phyloP scores from a whole-genome alignment of 2,888 invertebrate genomes.

The Phengaris arion region DNA sequence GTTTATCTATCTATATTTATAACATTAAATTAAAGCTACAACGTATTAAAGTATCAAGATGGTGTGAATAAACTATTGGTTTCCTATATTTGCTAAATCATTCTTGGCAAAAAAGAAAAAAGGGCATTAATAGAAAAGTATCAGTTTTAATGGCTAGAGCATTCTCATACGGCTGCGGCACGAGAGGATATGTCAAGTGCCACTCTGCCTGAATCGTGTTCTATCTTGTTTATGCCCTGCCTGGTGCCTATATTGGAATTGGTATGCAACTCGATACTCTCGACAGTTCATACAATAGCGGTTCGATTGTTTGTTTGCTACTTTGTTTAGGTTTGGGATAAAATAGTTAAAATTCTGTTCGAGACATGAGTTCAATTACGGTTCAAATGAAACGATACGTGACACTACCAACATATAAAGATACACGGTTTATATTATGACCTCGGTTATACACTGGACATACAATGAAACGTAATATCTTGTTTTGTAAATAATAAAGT shows the following conservation, averaged over 20 bases:
- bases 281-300: not conserved
- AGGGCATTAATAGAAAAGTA: conserved; percentile 28
- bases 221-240: conserved; percentile 63
- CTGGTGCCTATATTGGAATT: conserved; percentile 50
- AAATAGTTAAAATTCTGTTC: not conserved
- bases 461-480: too few relatives aligned
- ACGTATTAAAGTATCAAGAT: not conserved
- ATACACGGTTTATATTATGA: too few relatives aligned
- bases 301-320: not conserved
- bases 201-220: conserved; percentile 60
- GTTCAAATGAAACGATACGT: too few relatives aligned
- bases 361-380: not conserved
- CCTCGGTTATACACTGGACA: too few relatives aligned
- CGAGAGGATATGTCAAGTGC: conserved; percentile 58
- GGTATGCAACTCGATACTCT: conserved; percentile 31
- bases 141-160: conserved; percentile 30
- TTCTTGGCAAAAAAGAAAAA: not conserved
- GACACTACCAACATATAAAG: too few relatives aligned
- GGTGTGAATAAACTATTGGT: not conserved
- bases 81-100: not conserved
- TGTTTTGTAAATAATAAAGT: too few relatives aligned
- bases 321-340: not conserved
- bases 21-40: not conserved
- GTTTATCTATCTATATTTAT: too few relatives aligned
- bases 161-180: conserved; percentile 53